These are phyloP conservation scores for Vicugna pacos DNA, from an alignment of 2,113 vertebrate genomes.

Conservation along the genomic window DNA sequence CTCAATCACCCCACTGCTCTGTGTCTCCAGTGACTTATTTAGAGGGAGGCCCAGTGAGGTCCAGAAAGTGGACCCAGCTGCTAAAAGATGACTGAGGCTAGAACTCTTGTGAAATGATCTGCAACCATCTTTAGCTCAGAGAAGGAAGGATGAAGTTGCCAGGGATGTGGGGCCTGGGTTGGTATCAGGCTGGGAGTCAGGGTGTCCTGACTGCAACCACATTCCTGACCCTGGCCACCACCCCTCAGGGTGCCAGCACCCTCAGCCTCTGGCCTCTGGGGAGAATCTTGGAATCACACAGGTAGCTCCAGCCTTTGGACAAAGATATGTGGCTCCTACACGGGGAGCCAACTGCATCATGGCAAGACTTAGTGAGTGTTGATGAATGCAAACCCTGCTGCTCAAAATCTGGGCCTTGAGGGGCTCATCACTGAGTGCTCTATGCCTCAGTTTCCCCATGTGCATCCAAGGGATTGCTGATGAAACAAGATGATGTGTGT, in stretches of 20 bases:
- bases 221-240: accelerated
- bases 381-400: too few species aligned
- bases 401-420: too few species aligned
- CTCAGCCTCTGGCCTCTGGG: not conserved
- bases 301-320: not conserved
- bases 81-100: accelerated
- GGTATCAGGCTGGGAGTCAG: not conserved
- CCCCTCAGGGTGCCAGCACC: not conserved
- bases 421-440: accelerated
- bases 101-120: not conserved
- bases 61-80: not conserved
- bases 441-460: not conserved
- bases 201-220: not conserved
- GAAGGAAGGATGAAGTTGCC: not conserved
- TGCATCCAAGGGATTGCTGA: not conserved
- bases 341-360: accelerated
- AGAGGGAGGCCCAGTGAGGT: not conserved
- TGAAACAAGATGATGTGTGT: not conserved
- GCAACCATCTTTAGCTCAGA: not conserved
- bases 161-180: not conserved
- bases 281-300: not conserved
- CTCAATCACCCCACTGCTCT: not conserved
- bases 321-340: not conserved
- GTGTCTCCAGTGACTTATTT: not conserved
- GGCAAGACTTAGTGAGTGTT: accelerated